These are phyloP conservation scores for Troglohyphantes excavatus DNA, from an alignment of 2,888 invertebrate genomes.

Conservation along the genomic window DNA sequence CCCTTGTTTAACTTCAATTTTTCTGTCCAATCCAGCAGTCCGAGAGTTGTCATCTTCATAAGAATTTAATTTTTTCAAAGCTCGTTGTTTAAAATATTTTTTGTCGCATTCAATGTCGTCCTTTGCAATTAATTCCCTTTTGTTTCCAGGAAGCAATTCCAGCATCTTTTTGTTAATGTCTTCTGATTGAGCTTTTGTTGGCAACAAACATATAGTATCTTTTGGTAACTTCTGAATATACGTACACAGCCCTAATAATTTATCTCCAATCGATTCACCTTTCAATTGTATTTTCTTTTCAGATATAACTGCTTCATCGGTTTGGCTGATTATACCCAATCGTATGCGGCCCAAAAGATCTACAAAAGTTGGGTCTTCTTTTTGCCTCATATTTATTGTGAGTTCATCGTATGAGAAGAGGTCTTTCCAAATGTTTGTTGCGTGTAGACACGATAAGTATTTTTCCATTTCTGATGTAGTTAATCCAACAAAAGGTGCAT, in stretches of 20 bases:
- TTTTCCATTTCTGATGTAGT: neutral
- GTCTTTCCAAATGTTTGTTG: slow-evolving; percentile 25
- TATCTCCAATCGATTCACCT: neutral
- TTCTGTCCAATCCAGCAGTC: neutral
- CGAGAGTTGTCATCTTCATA: slow-evolving; percentile 12
- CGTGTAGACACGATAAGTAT: neutral
- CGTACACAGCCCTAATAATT: neutral
- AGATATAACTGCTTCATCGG: neutral
- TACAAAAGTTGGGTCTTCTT: slow-evolving; percentile 14
- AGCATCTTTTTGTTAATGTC: neutral
- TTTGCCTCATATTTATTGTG: slow-evolving; percentile 35
- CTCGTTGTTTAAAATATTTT: neutral
- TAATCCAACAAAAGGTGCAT: slow-evolving; percentile 3
- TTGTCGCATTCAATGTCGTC: neutral
- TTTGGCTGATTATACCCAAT: slow-evolving; percentile 1
- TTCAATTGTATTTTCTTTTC: neutral
- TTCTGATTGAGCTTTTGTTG: slow-evolving; percentile 1
- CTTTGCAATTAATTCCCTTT: neutral
- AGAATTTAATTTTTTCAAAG: neutral
- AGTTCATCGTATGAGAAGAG: slow-evolving; percentile 36
- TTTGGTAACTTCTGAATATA: neutral
- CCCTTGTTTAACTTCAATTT: neutral
- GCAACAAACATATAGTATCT: neutral
- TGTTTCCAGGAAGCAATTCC: neutral
- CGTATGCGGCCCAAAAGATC: neutral